Conservation (phyloP, 2,113 vertebrate species). For the Neodontobutis hainanensis region DNA sequence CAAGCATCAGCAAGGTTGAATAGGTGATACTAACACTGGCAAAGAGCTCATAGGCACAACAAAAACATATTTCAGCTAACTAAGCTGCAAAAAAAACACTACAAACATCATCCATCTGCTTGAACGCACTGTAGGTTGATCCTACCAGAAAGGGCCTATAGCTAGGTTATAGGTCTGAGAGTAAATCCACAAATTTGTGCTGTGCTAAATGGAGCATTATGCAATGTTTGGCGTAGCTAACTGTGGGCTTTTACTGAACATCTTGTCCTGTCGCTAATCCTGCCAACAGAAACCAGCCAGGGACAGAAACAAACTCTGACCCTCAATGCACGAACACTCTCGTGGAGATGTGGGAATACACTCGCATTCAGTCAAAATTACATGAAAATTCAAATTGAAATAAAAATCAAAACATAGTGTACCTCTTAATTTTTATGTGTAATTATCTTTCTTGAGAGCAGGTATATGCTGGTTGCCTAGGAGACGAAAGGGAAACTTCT, state of each 20-base stretch:
- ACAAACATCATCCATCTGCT: constrained; percentile 70
- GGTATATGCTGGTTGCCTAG: too few species aligned
- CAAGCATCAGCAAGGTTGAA: constrained; percentile 11
- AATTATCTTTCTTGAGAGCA: background rate
- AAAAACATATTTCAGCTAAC: constrained; percentile 54
- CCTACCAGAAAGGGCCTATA: constrained; percentile 59
- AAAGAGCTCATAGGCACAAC: constrained; percentile 36
- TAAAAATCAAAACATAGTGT: background rate
- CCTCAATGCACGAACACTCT: constrained; percentile 42
- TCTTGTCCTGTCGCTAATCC: constrained; percentile 76
- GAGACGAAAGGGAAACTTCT: too few species aligned
- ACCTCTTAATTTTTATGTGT: background rate
- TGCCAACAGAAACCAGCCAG: constrained; percentile 74
- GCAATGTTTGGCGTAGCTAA: constrained; percentile 68
- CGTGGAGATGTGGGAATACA: constrained; percentile 33
- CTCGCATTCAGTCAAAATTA: background rate
- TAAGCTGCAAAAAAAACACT: constrained; percentile 60
- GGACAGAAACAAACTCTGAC: constrained; percentile 66
- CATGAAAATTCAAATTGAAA: background rate
- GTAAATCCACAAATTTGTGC: constrained; percentile 72
- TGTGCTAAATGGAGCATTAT: constrained; percentile 77
- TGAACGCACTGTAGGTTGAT: constrained; percentile 55
- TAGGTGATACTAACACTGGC: constrained; percentile 38
- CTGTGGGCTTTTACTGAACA: constrained; percentile 73
- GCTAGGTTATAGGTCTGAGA: constrained; percentile 66